Evolutionary conservation across 2,113 vertebrate species (phyloP).

Genomic region (Eupsittula cactorum): DNA sequence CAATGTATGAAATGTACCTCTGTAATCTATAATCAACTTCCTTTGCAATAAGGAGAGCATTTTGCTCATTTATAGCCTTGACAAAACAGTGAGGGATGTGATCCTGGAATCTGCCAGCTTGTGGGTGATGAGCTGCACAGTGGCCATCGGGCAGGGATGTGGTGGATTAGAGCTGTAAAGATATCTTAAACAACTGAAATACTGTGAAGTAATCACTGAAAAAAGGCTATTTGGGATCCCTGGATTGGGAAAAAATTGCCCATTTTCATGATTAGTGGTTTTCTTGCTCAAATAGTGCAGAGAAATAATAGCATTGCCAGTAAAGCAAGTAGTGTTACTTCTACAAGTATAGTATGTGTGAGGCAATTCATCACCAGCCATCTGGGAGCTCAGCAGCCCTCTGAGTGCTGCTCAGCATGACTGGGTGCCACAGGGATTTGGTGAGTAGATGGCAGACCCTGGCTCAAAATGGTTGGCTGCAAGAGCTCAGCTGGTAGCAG

Average conservation of each 20-base stretch:
- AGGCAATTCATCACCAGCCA: not conserved
- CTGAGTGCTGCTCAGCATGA: not conserved
- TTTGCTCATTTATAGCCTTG: not conserved
- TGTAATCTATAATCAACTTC: not conserved
- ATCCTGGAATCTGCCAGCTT: not conserved
- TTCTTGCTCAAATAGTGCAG: not conserved
- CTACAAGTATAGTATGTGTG: not conserved
- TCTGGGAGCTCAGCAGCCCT: not conserved
- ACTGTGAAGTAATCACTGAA: not conserved
- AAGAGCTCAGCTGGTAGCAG: not conserved
- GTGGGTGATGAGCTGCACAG: not conserved
- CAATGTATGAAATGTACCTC: not conserved
- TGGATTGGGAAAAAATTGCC: not conserved
- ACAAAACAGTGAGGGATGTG: not conserved
- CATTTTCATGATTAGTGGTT: not conserved
- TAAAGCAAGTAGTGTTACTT: not conserved
- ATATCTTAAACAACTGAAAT: not conserved
- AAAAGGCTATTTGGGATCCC: not conserved
- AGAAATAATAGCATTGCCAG: not conserved
- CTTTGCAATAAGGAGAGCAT: not conserved
- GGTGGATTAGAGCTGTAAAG: not conserved
- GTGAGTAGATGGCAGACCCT: not conserved
- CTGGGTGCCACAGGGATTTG: not conserved
- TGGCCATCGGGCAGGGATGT: not conserved
- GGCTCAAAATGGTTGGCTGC: not conserved